A percentile compares a stretch with the other conserved stretches of the same genome.
These are phyloP conservation scores for Brachionus plicatilis DNA, from an alignment of 1,140 invertebrate genomes.

Conservation along the genomic window DNA sequence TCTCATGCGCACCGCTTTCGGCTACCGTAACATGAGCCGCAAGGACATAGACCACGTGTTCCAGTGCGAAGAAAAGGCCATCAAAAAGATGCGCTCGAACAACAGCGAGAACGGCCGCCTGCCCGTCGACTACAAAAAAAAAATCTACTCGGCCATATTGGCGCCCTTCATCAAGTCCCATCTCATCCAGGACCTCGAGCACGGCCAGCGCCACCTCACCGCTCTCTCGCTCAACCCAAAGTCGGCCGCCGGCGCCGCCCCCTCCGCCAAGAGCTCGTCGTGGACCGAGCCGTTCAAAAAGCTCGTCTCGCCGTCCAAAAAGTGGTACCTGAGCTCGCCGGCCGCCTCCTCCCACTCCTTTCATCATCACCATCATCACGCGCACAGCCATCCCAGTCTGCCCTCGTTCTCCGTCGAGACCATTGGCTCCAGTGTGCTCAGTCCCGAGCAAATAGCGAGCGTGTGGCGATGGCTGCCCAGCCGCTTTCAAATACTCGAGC, in stretches of 20 bases:
- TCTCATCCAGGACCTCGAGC: neutral
- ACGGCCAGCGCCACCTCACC: neutral
- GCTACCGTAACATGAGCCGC: slow-evolving; percentile 32
- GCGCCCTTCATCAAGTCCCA: neutral
- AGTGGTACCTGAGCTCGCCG: neutral
- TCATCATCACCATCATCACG: slow-evolving; percentile 17
- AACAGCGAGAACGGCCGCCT: neutral
- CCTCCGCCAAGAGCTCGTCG: neutral
- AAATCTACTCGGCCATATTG: slow-evolving; percentile 20
- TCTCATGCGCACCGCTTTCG: neutral
- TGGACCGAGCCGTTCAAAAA: neutral
- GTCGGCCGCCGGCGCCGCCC: neutral
- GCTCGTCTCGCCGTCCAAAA: neutral
- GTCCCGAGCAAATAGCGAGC: slow-evolving; percentile 21
- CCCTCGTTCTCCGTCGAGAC: slow-evolving; percentile 24
- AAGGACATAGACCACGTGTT: slow-evolving; percentile 32
- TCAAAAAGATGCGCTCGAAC: slow-evolving; percentile 17
- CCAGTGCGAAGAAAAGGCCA: slow-evolving; percentile 11
- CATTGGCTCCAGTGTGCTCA: neutral
- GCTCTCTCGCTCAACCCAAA: neutral
- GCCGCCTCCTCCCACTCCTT: neutral
- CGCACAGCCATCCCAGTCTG: neutral
- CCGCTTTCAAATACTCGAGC: slow-evolving; percentile 1
- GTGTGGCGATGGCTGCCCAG: slow-evolving; percentile 29
- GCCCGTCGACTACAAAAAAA: slow-evolving; percentile 3